Conservation (phyloP, 1,140 invertebrate genomes). For the Palaemon carinicauda region DNA sequence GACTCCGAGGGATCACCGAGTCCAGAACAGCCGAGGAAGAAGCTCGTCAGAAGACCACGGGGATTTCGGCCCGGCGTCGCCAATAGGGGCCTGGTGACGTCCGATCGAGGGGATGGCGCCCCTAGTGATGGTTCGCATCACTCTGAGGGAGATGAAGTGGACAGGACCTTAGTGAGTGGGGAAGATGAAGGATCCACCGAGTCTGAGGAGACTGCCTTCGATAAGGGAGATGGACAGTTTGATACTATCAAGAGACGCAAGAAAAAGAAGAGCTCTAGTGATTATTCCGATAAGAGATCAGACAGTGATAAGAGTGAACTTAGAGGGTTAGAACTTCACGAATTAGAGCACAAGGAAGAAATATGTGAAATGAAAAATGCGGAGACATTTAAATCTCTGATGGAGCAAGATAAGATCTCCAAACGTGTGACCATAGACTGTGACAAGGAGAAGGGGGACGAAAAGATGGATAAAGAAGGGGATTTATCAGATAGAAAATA, state of each 20-base stretch:
- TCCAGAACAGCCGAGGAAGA: conserved; percentile 80
- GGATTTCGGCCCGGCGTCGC: conserved; percentile 65
- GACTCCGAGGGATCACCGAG: conserved; percentile 86
- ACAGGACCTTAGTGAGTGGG: conserved; percentile 64
- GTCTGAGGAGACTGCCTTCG: conserved; percentile 66
- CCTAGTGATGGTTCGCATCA: conserved; percentile 56
- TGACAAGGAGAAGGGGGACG: conserved; percentile 32
- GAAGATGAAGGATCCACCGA: conserved; percentile 82
- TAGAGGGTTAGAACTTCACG: conserved; percentile 29
- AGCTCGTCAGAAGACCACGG: conserved; percentile 77
- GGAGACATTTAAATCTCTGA: conserved; percentile 40
- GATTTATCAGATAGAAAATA: conserved; percentile 65
- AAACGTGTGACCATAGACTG: conserved; percentile 53
- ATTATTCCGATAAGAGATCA: conserved; percentile 54
- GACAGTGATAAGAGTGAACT: conserved; percentile 60
- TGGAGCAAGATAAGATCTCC: conserved; percentile 30
- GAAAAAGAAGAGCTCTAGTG: conserved; percentile 65
- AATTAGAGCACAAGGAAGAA: conserved; percentile 54
- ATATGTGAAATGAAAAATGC: conserved; percentile 37
- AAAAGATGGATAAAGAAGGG: conserved; percentile 45
- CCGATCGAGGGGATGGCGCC: conserved; percentile 44
- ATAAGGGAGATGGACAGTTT: conserved; percentile 77
- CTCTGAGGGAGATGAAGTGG: conserved; percentile 52
- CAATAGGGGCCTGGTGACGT: conserved; percentile 31
- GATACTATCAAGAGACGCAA: conserved; percentile 87